Conservation (phyloP, 2,797 vertebrate genomes). For the Dermochelys coriacea region DNA sequence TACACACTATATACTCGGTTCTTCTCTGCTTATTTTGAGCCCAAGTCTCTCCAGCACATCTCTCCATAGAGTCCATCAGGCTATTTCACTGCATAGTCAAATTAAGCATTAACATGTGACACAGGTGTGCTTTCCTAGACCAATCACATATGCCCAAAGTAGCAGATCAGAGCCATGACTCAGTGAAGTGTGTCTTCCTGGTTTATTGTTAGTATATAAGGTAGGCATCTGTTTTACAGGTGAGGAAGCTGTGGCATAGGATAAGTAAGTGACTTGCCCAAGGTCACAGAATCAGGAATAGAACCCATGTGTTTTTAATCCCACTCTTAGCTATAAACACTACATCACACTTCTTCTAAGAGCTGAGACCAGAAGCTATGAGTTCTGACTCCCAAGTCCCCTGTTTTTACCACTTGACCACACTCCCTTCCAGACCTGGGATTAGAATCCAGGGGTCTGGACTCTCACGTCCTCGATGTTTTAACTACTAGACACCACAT, state of each 20-base stretch:
- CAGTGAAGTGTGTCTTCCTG: background rate
- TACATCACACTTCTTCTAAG: background rate
- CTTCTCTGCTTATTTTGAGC: too few relatives aligned
- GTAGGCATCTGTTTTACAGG: background rate
- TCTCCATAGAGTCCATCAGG: background rate
- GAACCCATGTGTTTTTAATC: background rate
- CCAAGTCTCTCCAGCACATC: too few relatives aligned
- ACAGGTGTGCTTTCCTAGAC: background rate
- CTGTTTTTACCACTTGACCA: background rate
- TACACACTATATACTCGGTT: too few relatives aligned
- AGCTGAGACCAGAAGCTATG: background rate
- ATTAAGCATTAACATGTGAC: background rate
- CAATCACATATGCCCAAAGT: background rate
- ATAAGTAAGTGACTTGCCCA: background rate
- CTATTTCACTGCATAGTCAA: background rate
- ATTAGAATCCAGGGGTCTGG: background rate
- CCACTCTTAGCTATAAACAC: background rate
- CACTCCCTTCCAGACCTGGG: rapidly evolving
- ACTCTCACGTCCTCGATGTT: background rate
- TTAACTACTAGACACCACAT: background rate
- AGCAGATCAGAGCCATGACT: background rate
- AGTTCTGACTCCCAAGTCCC: background rate
- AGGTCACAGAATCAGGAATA: background rate
- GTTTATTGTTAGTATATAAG: background rate
- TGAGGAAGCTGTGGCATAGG: background rate